Evolutionary conservation across 2,797 vertebrate genomes (phyloP).

Genomic region (Ctenopoma multispine): DNA sequence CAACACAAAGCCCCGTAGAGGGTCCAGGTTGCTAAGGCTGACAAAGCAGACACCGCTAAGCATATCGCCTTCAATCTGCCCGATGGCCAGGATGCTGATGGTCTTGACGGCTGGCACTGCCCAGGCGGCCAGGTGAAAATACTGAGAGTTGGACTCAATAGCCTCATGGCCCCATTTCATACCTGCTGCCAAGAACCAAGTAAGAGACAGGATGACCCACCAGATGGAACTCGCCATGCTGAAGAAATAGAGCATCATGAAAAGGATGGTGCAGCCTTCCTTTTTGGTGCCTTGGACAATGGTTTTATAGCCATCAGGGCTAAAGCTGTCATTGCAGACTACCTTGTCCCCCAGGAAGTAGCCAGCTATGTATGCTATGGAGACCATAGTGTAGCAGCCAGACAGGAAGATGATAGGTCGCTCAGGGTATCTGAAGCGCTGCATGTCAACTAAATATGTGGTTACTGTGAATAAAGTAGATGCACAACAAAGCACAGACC

Average conservation of each 20-base stretch:
- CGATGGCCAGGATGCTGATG: conserved; percentile 96
- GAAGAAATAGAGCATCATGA: conserved; percentile 99
- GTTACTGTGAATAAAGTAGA: conserved; percentile 96
- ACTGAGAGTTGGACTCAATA: conserved; percentile 97
- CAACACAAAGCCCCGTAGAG: conserved; percentile 93
- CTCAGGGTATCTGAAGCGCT: conserved; percentile 96
- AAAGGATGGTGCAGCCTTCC: conserved; percentile 97
- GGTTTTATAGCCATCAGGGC: conserved; percentile 90
- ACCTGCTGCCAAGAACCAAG: conserved; percentile 96
- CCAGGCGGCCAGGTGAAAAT: conserved; percentile 97
- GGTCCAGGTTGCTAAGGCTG: conserved; percentile 92
- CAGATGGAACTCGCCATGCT: conserved; percentile 98
- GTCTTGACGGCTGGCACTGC: conserved; percentile 96
- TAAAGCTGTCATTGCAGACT: conserved; percentile 93
- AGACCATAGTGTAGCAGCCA: conserved; percentile 97
- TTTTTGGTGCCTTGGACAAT: conserved; percentile 98
- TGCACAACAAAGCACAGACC: conserved; percentile 94
- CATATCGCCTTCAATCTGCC: conserved; percentile 95
- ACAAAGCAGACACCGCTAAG: conserved; percentile 96
- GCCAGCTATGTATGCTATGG: conserved; percentile 93
- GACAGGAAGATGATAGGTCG: conserved; percentile 97
- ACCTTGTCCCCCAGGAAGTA: conserved; percentile 92
- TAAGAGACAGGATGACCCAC: conserved; percentile 98
- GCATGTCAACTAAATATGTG: conserved; percentile 97
- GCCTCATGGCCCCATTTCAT: conserved; percentile 99